Evolutionary conservation across 2,888 invertebrate species (phyloP).

Genomic region (Rambutsinella grinnellia): DNA sequence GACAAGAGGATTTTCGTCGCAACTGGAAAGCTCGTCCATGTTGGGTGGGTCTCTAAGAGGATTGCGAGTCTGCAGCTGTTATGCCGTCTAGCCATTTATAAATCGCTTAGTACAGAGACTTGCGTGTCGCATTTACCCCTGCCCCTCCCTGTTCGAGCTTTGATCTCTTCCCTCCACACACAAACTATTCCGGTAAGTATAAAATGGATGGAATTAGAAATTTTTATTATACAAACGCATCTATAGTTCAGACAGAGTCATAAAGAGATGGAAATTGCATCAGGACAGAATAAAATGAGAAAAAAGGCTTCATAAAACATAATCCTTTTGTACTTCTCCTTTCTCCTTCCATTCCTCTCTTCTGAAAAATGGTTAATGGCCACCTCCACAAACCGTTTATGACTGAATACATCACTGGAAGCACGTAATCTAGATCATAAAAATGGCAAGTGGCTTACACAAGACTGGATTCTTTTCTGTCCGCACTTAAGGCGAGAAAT

Average conservation of each 20-base stretch:
- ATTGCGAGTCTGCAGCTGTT: conserved; percentile 92
- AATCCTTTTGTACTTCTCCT: not conserved
- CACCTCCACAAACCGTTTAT: conserved; percentile 46
- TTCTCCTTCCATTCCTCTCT: not conserved
- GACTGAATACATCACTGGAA: conserved; percentile 8
- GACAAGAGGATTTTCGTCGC: conserved; percentile 95
- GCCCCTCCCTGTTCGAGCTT: conserved; percentile 87
- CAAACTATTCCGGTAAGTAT: conserved; percentile 88
- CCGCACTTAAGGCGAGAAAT: not conserved
- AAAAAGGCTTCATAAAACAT: not conserved
- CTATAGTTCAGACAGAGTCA: too few species aligned
- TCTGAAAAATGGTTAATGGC: conserved; percentile 36
- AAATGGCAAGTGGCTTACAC: conserved; percentile 22
- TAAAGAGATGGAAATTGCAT: not conserved
- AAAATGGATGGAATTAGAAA: too few species aligned
- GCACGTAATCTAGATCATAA: conserved; percentile 38
- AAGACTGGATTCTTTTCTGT: not conserved
- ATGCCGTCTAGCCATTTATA: conserved; percentile 81
- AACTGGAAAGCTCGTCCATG: conserved; percentile 87
- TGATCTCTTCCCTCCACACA: conserved; percentile 88
- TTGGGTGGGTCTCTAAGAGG: conserved; percentile 92
- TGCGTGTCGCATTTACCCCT: conserved; percentile 85
- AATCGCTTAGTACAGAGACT: conserved; percentile 80
- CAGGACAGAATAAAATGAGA: not conserved
- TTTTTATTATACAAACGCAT: too few species aligned